A percentile compares a stretch with the other conserved stretches of the same genome.
phyloP scores from a whole-genome alignment of 2,113 vertebrate species.

The Myodes glareolus region DNA sequence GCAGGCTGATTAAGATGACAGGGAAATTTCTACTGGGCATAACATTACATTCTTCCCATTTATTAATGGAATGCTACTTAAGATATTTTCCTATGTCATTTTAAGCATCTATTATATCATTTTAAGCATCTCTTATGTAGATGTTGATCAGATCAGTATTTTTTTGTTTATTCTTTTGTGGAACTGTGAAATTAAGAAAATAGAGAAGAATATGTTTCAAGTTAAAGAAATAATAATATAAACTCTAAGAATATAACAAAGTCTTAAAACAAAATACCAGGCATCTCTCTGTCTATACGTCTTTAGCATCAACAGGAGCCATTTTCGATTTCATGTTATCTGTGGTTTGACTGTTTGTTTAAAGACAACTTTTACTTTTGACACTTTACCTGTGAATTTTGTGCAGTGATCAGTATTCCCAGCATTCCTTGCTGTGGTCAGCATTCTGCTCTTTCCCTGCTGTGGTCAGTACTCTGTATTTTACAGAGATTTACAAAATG shows the following conservation, averaged over 20 bases:
- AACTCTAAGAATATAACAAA: not conserved
- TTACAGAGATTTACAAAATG: not conserved
- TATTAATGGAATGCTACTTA: not conserved
- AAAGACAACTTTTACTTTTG: not conserved
- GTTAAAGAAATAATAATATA: not conserved
- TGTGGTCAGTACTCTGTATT: not conserved
- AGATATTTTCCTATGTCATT: not conserved
- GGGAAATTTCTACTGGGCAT: not conserved
- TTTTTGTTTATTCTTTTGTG: not conserved
- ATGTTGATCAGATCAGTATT: not conserved
- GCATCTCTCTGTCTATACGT: not conserved
- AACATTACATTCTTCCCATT: not conserved
- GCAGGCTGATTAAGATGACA: not conserved
- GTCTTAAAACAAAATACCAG: not conserved
- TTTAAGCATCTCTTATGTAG: not conserved
- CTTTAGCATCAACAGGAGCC: not conserved
- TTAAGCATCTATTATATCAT: not conserved
- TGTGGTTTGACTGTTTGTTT: not conserved
- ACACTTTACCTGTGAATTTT: not conserved
- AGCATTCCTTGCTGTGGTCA: not conserved
- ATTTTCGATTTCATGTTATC: not conserved
- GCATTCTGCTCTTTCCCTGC: not conserved
- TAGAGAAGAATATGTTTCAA: not conserved
- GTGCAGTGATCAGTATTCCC: not conserved
- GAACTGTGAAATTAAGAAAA: not conserved